Evolutionary conservation across 2,113 vertebrate genomes (phyloP).

Genomic region (Pomatostomus ruficeps): DNA sequence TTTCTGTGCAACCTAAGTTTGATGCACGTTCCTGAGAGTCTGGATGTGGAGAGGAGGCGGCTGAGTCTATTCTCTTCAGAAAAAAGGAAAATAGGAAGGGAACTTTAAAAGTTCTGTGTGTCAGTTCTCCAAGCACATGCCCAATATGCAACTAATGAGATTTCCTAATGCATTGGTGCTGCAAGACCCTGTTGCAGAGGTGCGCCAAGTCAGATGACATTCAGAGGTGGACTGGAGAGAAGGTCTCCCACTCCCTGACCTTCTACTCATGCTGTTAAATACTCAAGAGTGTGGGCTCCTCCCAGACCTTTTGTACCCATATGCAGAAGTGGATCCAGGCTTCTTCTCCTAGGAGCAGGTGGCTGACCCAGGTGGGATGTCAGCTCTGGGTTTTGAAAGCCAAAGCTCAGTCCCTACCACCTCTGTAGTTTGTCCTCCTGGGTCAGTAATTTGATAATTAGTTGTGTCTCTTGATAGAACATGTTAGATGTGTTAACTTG

Average conservation of each 20-base stretch:
- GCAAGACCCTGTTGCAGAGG: not conserved
- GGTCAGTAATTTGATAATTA: not conserved
- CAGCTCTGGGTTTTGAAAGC: not conserved
- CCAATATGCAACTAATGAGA: constrained; percentile 21
- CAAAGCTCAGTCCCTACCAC: not conserved
- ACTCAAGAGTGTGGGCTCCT: not conserved
- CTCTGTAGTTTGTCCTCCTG: not conserved
- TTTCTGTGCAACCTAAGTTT: constrained; percentile 10
- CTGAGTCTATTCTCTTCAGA: not conserved
- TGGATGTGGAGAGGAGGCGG: not conserved
- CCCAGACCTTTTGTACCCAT: not conserved
- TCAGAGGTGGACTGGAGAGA: not conserved
- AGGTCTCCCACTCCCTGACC: not conserved
- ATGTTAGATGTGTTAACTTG: not conserved
- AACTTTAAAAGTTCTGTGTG: not conserved
- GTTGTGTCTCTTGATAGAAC: not conserved
- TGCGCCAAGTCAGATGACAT: not conserved
- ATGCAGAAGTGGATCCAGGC: not conserved
- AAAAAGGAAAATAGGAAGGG: not conserved
- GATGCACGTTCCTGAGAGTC: constrained; percentile 15
- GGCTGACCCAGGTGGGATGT: not conserved
- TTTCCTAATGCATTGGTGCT: not conserved
- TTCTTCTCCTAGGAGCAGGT: not conserved
- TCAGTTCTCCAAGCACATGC: not conserved
- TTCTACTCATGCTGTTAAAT: not conserved